Percentiles rank a stretch among this genome's conserved stretches.
phyloP scores from a whole-genome alignment of 2,888 invertebrate species.

The Acheta domesticus region DNA sequence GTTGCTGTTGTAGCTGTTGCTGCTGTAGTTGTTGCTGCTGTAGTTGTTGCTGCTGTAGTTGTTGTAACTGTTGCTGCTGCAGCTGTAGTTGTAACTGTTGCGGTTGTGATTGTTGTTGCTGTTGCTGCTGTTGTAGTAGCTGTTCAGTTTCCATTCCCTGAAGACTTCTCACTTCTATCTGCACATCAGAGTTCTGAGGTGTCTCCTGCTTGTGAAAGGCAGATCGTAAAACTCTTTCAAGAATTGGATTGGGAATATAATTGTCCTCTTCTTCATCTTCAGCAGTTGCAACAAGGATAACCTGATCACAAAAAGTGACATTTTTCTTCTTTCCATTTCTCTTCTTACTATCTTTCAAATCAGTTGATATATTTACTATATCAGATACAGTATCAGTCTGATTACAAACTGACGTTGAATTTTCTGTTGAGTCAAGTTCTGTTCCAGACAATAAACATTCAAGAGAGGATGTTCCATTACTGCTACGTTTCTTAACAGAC shows the following conservation, averaged over 20 bases:
- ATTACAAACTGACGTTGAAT: neutral
- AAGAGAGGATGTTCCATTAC: slow-evolving; percentile 25
- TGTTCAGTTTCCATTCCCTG: slow-evolving; percentile 46
- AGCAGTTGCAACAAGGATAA: slow-evolving; percentile 86
- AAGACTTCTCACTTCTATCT: slow-evolving; percentile 49
- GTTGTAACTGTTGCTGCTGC: slow-evolving; percentile 26
- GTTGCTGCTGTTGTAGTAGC: slow-evolving; percentile 44
- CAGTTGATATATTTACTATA: slow-evolving; percentile 38
- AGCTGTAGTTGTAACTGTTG: neutral
- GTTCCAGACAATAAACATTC: slow-evolving; percentile 24
- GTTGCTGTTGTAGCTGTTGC: slow-evolving; percentile 33
- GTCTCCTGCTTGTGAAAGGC: slow-evolving; percentile 67
- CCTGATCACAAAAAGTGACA: slow-evolving; percentile 92
- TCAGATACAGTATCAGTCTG: neutral
- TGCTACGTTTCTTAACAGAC: slow-evolving; percentile 29
- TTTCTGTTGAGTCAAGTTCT: slow-evolving; percentile 18
- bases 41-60: slow-evolving; percentile 1
- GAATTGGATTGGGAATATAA: slow-evolving; percentile 85
- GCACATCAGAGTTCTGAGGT: slow-evolving; percentile 24
- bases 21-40: neutral
- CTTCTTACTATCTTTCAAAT: slow-evolving; percentile 52
- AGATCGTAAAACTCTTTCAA: slow-evolving; percentile 79
- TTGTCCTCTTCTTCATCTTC: slow-evolving; percentile 89
- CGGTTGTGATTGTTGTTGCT: slow-evolving; percentile 37
- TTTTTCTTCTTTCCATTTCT: slow-evolving; percentile 81